Base-by-base conservation (phyloP, 2,113 vertebrate species). In the Saccopteryx leptura region DNA sequence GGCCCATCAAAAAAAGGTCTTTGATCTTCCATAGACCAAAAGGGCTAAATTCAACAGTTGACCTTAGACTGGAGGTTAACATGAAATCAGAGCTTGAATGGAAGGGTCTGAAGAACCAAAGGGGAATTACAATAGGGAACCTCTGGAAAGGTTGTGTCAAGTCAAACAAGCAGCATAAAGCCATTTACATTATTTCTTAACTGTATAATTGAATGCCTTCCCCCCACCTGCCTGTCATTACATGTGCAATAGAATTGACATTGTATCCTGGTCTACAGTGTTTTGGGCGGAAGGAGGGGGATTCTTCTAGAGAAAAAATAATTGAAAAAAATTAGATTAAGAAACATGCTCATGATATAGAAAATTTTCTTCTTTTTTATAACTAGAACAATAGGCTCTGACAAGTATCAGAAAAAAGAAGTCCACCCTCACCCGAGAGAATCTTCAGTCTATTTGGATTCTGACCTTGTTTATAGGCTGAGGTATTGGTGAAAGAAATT, bases 341-440 rank as follows among this genome's bases (percentile, higher is more conserved):
- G 75, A 95, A 95, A 87, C 15, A 46, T 14, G 3, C 39, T 52
- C 75, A 18, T 80, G 63, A 60, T 26, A 60, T 60, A 68, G 68
- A 52, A 28, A 17, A 21, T 79, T 89, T 66, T 61, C 23, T 88
- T 94, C 11, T 93, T 71, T 82, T 63, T 31, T 68, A 65, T 92
- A 74, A 61, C 19, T 79, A 28, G 39, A n/a, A 18, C 24, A 69
- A n/a, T 9, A 39, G 31, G 19, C 33, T 79, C 46, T 92, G 52
- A 86, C 24, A 87, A 93, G 21, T 82, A 50, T 61, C 24, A 76
- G 68, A 28, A 76, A 84, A 90, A 95, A 26, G 65, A 90, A 65
- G 17, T 48, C 69, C 9, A 17, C 14, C 6, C 15, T 19, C 48
- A 13, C 17, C 31, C 48, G 23, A 19, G 52, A 75, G 46, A 82